Evolutionary conservation across 2,113 vertebrate species (phyloP).

Genomic region (Proteles cristata): DNA sequence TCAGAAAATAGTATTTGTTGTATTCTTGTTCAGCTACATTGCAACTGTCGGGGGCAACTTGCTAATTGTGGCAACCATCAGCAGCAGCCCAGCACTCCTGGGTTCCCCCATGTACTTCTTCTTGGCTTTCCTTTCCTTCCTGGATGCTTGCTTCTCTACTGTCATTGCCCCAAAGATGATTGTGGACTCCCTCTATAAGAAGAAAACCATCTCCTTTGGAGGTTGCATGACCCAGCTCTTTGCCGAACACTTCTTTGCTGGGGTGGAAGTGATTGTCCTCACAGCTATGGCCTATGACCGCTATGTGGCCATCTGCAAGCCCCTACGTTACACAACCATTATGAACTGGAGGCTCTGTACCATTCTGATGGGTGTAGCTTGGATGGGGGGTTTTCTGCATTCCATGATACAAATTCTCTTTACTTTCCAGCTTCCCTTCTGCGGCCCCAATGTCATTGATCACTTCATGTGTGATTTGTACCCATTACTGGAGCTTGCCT

Average conservation of each 20-base stretch:
- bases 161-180: conserved; percentile 69
- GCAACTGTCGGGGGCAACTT: conserved; percentile 53
- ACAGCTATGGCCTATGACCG: conserved; percentile 65
- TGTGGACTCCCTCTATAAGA: conserved; percentile 50
- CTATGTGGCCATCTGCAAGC: conserved; percentile 71
- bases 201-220: conserved; percentile 59
- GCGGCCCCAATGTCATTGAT: conserved; percentile 77
- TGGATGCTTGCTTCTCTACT: conserved; percentile 66
- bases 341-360: conserved; percentile 63
- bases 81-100: conserved; percentile 30
- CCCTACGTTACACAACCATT: conserved; percentile 65
- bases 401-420: conserved; percentile 61
- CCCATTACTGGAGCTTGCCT: conserved; percentile 62
- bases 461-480: conserved; percentile 77
- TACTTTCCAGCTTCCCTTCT: conserved; percentile 66
- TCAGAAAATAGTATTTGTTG: conserved; percentile 51
- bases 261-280: conserved; percentile 55
- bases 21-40: conserved; percentile 59
- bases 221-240: conserved; percentile 71
- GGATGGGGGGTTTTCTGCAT: conserved; percentile 64
- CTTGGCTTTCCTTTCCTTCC: conserved; percentile 67
- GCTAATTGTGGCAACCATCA: conserved; percentile 49
- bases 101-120: conserved; percentile 72
- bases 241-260: conserved; percentile 47
- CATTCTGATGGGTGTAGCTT: conserved; percentile 49